Evolutionary conservation across 1,140 invertebrate genomes (phyloP), one percentile per base, ranked within the genome.

Genomic region (Campoletis sonorensis): DNA sequence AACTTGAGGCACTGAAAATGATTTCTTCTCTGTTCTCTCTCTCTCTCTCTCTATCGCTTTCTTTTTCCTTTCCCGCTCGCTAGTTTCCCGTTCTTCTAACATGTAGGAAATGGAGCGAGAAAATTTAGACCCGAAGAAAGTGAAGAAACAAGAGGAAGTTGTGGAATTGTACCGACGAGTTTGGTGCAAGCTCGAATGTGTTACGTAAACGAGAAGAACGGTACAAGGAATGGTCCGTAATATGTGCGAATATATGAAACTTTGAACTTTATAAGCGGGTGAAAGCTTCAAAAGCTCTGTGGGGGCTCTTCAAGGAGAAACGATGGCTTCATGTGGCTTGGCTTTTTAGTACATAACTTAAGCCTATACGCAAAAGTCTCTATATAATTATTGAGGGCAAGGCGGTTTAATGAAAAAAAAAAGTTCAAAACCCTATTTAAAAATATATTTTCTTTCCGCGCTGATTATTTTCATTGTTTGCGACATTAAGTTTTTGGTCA

Each of bases 81-180:
- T 4, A 33, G 5, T 45, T 45, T 45, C 30, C 11, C 5, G 23
- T 64, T 70, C 15, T 70, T 70, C 13, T 33, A 1, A 4, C 30
- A 30, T 70, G 26, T 33, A 70, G 15, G 30, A 33, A 33, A 70
- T 70, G 27, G 30, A 10, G 11, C 27, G 67, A 70, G 15, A 33
- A n/a, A 33, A 70, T 70, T 70, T 21, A 30, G 21, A 70, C 13
- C 1, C 18, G 27, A 16, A 33, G 67, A 70, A 70, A 54, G 51
- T 54, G n/a, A 54, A n/a, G 51, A 5, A 70, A 18, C 30, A 70
- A 70, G n/a, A 37, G 21, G 30, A 33, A 16, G 67, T 70, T 70
- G 67, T 33, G 67, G 67, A 70, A 70, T 37, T 33, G 67, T 18
- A 70, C 16, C 27, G 67, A 70, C 27, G 67, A 70, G 30, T 27